phyloP scores from a whole-genome alignment of 2,113 vertebrate genomes.

The Ahaetulla prasina region DNA sequence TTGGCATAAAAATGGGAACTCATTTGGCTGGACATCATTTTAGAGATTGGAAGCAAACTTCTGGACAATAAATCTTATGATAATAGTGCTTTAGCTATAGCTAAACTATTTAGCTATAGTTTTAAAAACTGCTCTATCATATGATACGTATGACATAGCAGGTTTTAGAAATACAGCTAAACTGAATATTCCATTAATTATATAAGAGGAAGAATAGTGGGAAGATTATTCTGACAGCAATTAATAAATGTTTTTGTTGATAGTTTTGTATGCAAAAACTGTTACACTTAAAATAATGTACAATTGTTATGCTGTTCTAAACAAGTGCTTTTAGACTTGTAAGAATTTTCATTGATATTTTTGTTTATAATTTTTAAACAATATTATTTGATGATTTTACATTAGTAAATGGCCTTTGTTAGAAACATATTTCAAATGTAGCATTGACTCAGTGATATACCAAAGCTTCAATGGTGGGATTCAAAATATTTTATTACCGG shows the following conservation, averaged over 20 bases:
- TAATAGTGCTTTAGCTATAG: not conserved
- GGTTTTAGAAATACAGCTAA: slow-evolving; percentile 6
- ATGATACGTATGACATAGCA: not conserved
- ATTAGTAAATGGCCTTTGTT: not conserved
- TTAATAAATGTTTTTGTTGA: slow-evolving; percentile 10
- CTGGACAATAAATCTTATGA: not conserved
- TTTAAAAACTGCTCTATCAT: not conserved
- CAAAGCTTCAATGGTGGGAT: too few relatives aligned
- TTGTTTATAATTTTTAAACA: slow-evolving; percentile 19
- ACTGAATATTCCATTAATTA: slow-evolving; percentile 11
- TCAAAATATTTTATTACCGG: too few relatives aligned
- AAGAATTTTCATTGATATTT: not conserved
- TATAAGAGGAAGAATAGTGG: slow-evolving; percentile 13
- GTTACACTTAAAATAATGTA: not conserved
- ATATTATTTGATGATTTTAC: not conserved
- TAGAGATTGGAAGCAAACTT: not conserved
- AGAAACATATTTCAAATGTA: not conserved
- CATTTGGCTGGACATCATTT: not conserved
- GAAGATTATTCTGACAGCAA: slow-evolving; percentile 17
- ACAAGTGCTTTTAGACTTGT: not conserved
- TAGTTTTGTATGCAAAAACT: slow-evolving; percentile 22
- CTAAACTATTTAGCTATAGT: not conserved
- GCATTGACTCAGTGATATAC: not conserved
- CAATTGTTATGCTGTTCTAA: not conserved
- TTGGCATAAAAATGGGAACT: slow-evolving; percentile 3